Evolutionary conservation across 2,797 vertebrate genomes (phyloP), one percentile per base, ranked within the genome.

Genomic region (Periparus ater): DNA sequence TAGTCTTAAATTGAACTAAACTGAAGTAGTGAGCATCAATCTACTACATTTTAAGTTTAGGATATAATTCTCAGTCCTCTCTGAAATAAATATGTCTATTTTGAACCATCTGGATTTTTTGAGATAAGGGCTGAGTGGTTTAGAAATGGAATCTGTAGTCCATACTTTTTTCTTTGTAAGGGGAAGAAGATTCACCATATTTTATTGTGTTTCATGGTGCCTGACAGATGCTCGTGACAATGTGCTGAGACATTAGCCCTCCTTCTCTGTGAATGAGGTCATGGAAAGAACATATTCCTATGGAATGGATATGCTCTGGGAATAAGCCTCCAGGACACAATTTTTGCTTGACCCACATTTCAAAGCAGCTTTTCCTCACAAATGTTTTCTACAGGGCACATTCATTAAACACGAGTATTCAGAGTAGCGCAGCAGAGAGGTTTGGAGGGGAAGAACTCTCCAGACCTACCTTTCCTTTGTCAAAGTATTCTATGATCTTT

Each of bases 401-500:
- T 73, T 76, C 23, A 15, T 83, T 42, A 53, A 85, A 51, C 58
- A 27, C 4, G 1, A 7, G 32, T 42, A 15, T 10, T 47, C 25
- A 78, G 77, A 80, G 54, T 3, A 51, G 60, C n/a, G 32, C 20
- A 50, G 54, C 12, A 71, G 34, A 21, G 71, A 81, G 50, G 30
- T n/a, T 10, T 38, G 58, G 57, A 62, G 21, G 15, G 54, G n/a
- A 50, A 66, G 20, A 83, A 23, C 40, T 66, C 62, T 23, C 13
- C 85, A 89, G 44, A 44, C 76, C 81, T 94, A 99, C 99, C 99
- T 99, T 99, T 97, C 99, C 99, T 98, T 99, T 99, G 98, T 99
- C 99, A 78, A 99, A 99, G 98, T 99, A 99, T 89, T 99, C 98
- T 91, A 99, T 99, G 97, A 99, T 99, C 97, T 97, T 99, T 94